A percentile compares a stretch with the other conserved stretches of the same genome.
phyloP scores from a whole-genome alignment of 92 coral and sea anemone genomes.

The Micromussa lordhowensis region DNA sequence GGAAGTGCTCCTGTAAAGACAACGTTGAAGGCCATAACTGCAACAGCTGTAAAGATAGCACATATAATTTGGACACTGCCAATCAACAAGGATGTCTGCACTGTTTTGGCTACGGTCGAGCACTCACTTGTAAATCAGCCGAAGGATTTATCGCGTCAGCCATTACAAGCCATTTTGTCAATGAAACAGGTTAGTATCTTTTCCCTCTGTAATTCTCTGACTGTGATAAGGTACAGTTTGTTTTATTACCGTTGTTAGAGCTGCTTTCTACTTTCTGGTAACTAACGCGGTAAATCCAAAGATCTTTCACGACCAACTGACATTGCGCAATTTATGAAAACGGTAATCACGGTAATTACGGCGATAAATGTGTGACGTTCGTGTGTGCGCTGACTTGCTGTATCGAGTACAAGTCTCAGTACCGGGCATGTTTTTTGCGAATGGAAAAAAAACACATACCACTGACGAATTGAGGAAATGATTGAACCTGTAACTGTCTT shows the following conservation, averaged over 20 bases:
- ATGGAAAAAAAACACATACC: neutral
- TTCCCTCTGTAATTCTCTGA: neutral
- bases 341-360: too few relatives aligned
- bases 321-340: neutral
- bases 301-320: neutral
- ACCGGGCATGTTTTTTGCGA: neutral
- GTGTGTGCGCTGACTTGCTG: too few relatives aligned
- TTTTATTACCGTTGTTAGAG: too few relatives aligned
- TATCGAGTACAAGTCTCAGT: too few relatives aligned
- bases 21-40: conserved; percentile 72
- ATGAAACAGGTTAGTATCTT: conserved; percentile 41
- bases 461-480: too few relatives aligned
- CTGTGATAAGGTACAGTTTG: neutral
- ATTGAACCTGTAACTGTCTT: neutral
- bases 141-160: conserved; percentile 67
- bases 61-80: conserved; percentile 69
- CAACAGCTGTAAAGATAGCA: conserved; percentile 76
- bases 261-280: too few relatives aligned
- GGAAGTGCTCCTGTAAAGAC: conserved; percentile 80
- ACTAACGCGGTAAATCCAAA: neutral
- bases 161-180: conserved; percentile 62
- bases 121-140: conserved; percentile 77
- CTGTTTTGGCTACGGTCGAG: conserved; percentile 90
- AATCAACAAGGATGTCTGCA: conserved; percentile 85
- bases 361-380: too few relatives aligned